Evolutionary conservation across 1,140 invertebrate species (phyloP).

Genomic region (Vollenhovia emeryi): DNA sequence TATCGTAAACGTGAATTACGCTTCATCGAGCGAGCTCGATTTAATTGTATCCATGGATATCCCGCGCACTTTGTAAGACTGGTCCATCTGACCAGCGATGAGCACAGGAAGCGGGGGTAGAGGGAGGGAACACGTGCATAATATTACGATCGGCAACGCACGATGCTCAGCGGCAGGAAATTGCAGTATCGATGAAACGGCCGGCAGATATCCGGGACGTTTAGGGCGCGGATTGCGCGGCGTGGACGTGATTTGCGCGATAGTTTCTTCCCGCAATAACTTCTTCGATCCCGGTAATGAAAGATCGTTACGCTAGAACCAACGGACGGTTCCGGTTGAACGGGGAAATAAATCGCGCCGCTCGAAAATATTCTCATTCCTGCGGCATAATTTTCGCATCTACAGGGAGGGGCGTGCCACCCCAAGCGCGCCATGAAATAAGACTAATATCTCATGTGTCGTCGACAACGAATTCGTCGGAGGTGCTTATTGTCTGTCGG

Average conservation of each 20-base stretch:
- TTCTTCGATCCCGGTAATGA: background rate
- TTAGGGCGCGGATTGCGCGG: background rate
- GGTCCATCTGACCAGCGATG: background rate
- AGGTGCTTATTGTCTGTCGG: conserved; percentile 32
- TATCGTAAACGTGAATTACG: conserved; percentile 37
- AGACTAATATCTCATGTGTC: conserved; percentile 39
- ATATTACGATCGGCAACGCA: conserved; percentile 43
- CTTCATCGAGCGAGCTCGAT: conserved; percentile 1
- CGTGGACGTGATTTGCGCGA: background rate
- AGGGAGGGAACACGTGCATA: conserved; percentile 21
- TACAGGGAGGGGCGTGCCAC: background rate
- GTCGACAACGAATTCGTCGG: conserved; percentile 19
- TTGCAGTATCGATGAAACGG: conserved; percentile 53
- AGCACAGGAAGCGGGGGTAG: background rate
- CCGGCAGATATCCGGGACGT: conserved; percentile 34
- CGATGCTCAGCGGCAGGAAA: conserved; percentile 47
- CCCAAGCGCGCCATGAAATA: background rate
- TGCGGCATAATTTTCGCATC: conserved; percentile 28
- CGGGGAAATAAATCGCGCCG: background rate
- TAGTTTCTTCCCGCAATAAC: conserved; percentile 15
- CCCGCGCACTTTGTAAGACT: conserved; percentile 12
- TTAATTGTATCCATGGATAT: conserved; percentile 40
- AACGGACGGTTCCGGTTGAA: background rate
- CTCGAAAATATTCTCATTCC: background rate
- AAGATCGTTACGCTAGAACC: background rate